These are phyloP conservation scores for Gasterosteus aculeatus DNA, from an alignment of 2,113 vertebrate species.

Conservation along the genomic window DNA sequence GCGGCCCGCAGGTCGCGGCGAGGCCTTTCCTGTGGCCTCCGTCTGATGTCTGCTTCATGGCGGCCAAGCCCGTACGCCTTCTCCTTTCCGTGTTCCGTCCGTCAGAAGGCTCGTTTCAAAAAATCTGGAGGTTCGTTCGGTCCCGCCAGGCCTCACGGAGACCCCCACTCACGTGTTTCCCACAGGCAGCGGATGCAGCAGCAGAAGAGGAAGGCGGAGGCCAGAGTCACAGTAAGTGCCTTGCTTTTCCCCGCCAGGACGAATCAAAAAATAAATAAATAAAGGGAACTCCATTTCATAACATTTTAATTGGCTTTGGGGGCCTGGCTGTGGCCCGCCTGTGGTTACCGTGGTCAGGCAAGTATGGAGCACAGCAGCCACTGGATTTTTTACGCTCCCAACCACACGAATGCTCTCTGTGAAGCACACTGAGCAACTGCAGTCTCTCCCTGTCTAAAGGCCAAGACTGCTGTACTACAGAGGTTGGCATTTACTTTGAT, in stretches of 20 bases:
- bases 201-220: conserved; percentile 37
- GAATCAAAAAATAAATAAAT: conserved; percentile 77
- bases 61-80: conserved; percentile 33
- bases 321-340: conserved; percentile 76
- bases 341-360: conserved; percentile 75
- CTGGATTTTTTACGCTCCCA: conserved; percentile 68
- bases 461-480: conserved; percentile 51
- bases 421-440: conserved; percentile 24
- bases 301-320: conserved; percentile 79
- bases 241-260: conserved; percentile 66
- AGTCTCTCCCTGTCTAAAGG: conserved; percentile 47
- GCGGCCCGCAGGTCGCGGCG: conserved; percentile 41
- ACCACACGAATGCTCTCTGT: conserved; percentile 50
- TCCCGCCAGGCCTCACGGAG: conserved; percentile 53
- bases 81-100: conserved; percentile 17
- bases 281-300: conserved; percentile 76
- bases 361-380: conserved; percentile 68
- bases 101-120: conserved; percentile 43
- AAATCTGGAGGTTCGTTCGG: conserved; percentile 52
- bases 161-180: conserved; percentile 60
- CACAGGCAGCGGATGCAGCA: conserved; percentile 25
- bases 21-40: conserved; percentile 57
- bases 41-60: conserved; percentile 60
- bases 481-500: conserved; percentile 66
- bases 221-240: conserved; percentile 75